Conservation (phyloP, 2,888 invertebrate genomes). For the Troglohyphantes excavatus region DNA sequence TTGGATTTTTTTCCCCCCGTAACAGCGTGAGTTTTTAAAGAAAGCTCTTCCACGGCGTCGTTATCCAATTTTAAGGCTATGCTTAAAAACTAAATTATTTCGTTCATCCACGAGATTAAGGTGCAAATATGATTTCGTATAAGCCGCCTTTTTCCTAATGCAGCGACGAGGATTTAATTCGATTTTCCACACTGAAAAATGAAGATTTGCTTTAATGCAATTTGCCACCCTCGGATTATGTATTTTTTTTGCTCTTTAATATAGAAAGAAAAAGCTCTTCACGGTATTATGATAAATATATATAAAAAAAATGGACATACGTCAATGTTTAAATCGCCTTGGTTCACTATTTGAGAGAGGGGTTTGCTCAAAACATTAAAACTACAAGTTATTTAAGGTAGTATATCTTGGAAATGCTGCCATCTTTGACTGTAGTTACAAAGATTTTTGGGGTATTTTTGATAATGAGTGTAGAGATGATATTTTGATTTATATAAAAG, state of each 20-base stretch:
- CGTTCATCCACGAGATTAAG: constrained; percentile 12
- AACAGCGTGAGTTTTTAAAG: constrained; percentile 7
- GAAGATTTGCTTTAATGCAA: constrained; percentile 29
- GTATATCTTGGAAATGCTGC: no score
- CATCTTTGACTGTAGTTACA: no score
- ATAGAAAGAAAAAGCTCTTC: not conserved
- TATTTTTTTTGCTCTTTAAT: not conserved
- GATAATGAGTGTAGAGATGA: no score
- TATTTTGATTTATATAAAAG: no score
- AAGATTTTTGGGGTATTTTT: no score
- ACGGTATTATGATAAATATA: not conserved
- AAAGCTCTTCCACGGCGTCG: not conserved
- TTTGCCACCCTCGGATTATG: not conserved
- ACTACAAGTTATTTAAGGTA: no score
- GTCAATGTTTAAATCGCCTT: not conserved
- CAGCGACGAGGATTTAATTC: not conserved
- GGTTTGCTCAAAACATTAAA: no score
- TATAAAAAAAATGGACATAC: no score
- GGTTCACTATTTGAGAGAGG: not conserved
- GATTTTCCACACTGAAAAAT: constrained; percentile 6
- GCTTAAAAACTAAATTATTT: constrained; percentile 10
- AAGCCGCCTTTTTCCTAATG: not conserved
- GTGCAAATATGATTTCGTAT: constrained; percentile 26
- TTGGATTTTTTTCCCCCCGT: not conserved
- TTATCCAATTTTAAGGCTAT: constrained; percentile 18